phyloP scores from a whole-genome alignment of 1,140 invertebrate species.

The Hycleus phaleratus region DNA sequence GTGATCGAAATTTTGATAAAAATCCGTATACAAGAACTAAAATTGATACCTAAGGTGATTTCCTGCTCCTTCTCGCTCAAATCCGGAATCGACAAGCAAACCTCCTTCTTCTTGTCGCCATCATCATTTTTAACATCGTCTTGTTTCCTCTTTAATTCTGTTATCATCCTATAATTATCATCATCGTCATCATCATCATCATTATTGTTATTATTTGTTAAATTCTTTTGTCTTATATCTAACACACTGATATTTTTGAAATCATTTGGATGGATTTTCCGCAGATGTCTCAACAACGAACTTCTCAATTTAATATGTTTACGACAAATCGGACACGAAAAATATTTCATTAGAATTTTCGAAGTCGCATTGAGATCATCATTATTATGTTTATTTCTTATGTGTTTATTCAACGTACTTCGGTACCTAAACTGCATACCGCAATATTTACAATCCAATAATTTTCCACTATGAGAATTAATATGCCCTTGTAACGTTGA shows the following conservation, averaged over 20 bases:
- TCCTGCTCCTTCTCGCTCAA: conserved; percentile 28
- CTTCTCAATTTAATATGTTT: conserved; percentile 33
- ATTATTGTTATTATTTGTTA: conserved; percentile 1
- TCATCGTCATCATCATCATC: neutral
- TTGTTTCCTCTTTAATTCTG: conserved; percentile 4
- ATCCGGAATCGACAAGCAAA: conserved; percentile 37
- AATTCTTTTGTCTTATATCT: neutral
- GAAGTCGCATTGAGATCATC: neutral
- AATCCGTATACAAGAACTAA: neutral
- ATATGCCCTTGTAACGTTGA: neutral
- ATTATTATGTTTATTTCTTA: conserved; percentile 10
- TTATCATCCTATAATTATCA: conserved; percentile 11
- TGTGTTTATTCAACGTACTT: conserved; percentile 19
- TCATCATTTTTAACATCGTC: neutral
- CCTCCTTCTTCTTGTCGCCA: conserved; percentile 9
- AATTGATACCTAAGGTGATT: conserved; percentile 21
- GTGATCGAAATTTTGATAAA: neutral
- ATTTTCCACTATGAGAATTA: neutral
- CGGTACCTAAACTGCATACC: conserved; percentile 13
- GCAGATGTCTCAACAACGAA: conserved; percentile 36
- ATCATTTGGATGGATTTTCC: conserved; percentile 24
- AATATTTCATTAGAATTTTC: neutral
- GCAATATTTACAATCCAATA: conserved; percentile 10
- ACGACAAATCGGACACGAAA: conserved; percentile 32
- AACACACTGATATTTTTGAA: neutral